A percentile compares a stretch with the other conserved stretches of the same genome.
phyloP scores from a whole-genome alignment of 2,888 invertebrate species.

The Seira sanloemensis region DNA sequence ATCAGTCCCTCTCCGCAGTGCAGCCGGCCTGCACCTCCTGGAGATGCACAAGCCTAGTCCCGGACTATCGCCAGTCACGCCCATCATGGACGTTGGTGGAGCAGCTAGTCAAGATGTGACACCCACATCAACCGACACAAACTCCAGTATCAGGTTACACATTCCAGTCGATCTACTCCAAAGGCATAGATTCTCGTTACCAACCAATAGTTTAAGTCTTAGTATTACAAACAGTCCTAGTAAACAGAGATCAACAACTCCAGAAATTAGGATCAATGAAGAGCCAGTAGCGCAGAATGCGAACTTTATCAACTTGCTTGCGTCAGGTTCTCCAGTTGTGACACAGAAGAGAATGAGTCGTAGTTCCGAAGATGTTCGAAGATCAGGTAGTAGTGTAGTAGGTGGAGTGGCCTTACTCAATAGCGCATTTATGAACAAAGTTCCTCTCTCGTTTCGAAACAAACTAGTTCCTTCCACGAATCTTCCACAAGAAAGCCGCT shows the following conservation, averaged over 20 bases:
- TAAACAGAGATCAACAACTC: constrained; percentile 78
- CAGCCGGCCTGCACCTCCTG: constrained; percentile 19
- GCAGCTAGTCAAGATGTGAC: constrained; percentile 51
- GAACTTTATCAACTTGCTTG: constrained; percentile 51
- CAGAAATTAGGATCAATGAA: constrained; percentile 80
- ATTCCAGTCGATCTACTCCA: constrained; percentile 56
- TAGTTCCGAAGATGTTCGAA: constrained; percentile 71
- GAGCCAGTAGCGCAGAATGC: constrained; percentile 74
- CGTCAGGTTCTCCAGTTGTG: not conserved
- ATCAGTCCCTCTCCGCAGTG: constrained; percentile 41
- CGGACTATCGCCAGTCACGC: constrained; percentile 61
- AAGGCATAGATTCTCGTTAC: constrained; percentile 69
- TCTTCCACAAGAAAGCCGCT: constrained; percentile 79
- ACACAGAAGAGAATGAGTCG: constrained; percentile 67
- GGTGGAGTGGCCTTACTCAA: constrained; percentile 42
- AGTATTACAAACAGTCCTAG: constrained; percentile 31
- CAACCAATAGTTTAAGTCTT: constrained; percentile 63
- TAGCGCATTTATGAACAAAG: constrained; percentile 47
- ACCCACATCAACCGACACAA: constrained; percentile 47
- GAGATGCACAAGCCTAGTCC: constrained; percentile 30
- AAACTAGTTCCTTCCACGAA: constrained; percentile 44
- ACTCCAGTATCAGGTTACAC: constrained; percentile 33
- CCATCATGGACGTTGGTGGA: constrained; percentile 42
- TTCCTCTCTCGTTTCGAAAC: constrained; percentile 44
- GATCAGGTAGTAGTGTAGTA: not conserved